Percentiles rank a stretch among this genome's conserved stretches.
These are phyloP conservation scores for Drosophila meridiana DNA, from an alignment of 2,888 invertebrate genomes.

Conservation along the genomic window DNA sequence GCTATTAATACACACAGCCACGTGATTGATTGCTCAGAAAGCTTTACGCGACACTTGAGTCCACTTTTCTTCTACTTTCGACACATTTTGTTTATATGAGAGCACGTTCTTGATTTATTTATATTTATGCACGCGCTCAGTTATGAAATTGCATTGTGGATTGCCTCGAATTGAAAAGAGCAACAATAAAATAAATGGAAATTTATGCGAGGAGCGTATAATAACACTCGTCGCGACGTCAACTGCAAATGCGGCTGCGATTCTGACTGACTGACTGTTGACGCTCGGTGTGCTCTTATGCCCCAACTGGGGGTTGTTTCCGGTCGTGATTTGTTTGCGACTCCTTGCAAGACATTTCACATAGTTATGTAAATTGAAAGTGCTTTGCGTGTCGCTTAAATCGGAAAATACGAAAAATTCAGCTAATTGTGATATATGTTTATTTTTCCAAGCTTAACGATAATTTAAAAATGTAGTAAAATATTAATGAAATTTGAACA, in stretches of 20 bases:
- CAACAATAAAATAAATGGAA: slow-evolving; percentile 13
- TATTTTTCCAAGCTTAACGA: not conserved
- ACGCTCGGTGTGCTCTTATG: slow-evolving; percentile 26
- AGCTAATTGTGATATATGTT: not conserved
- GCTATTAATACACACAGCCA: slow-evolving; percentile 13
- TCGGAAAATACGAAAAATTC: not conserved
- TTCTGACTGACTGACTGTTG: slow-evolving; percentile 31
- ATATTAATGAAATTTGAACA: not conserved
- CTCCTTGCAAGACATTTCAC: slow-evolving; percentile 12
- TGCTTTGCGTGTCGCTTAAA: not conserved
- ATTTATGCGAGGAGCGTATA: slow-evolving; percentile 29
- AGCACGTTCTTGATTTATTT: slow-evolving; percentile 38
- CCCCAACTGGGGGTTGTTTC: slow-evolving; percentile 41
- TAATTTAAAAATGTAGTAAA: not conserved
- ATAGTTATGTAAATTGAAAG: not conserved
- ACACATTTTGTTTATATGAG: slow-evolving; percentile 1
- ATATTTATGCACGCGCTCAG: slow-evolving; percentile 22
- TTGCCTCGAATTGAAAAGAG: slow-evolving; percentile 12
- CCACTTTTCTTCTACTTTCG: slow-evolving; percentile 3
- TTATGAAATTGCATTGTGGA: slow-evolving; percentile 31
- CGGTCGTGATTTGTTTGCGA: slow-evolving; percentile 3
- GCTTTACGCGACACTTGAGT: slow-evolving; percentile 26
- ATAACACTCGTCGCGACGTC: slow-evolving; percentile 41
- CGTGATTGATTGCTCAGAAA: slow-evolving; percentile 40
- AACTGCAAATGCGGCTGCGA: slow-evolving; percentile 31